A percentile compares a stretch with the other conserved stretches of the same genome.
Conservation (phyloP, 2,888 invertebrate genomes). For the Nomada lathburiana region DNA sequence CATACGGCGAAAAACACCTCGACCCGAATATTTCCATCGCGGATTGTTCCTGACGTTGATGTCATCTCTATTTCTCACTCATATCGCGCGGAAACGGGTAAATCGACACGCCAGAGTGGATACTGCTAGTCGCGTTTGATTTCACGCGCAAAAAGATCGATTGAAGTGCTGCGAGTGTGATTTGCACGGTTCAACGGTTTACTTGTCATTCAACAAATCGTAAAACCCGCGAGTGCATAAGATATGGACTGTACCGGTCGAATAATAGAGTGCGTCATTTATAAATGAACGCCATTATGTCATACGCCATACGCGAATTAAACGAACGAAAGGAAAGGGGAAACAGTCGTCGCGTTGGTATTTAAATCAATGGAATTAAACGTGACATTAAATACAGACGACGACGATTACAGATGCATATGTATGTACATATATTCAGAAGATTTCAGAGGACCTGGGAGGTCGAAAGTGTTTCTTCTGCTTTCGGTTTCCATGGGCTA, state of each 20-base stretch:
- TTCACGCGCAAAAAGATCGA: constrained; percentile 11
- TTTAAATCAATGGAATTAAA: background rate
- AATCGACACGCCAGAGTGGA: constrained; percentile 4
- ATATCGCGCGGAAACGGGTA: background rate
- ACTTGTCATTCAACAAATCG: constrained; percentile 9
- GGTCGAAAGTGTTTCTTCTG: no score
- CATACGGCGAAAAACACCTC: constrained; percentile 1
- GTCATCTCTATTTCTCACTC: constrained; percentile 36
- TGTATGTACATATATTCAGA: background rate
- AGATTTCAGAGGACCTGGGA: background rate
- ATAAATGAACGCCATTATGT: background rate
- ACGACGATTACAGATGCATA: background rate
- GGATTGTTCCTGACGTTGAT: constrained; percentile 17
- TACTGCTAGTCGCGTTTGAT: background rate
- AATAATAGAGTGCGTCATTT: background rate
- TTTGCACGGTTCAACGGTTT: constrained; percentile 19
- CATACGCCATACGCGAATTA: background rate
- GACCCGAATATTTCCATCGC: constrained; percentile 20
- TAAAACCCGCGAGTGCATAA: background rate
- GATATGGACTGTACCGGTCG: background rate
- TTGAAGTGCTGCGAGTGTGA: background rate
- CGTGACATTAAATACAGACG: background rate
- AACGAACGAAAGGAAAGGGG: background rate
- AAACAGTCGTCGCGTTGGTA: background rate
- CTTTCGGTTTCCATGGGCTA: no score